These are phyloP conservation scores for Platorchestia sp. DNA, from an alignment of 1,140 invertebrate genomes.

Conservation along the genomic window DNA sequence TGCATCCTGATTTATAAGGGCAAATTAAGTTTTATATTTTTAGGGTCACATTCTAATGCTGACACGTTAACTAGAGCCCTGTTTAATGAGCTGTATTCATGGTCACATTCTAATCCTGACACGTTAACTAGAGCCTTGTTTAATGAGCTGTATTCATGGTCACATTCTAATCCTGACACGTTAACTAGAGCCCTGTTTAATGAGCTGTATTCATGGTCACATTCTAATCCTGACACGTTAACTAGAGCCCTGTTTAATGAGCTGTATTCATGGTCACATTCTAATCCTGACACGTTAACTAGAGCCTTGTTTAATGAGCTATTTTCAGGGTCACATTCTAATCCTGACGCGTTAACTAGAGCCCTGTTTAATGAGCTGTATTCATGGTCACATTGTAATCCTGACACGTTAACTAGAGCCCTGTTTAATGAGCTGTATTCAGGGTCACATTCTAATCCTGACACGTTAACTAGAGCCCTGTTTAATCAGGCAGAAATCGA, in stretches of 20 bases:
- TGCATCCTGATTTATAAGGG: no score
- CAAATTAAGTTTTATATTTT: no score
- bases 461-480: neutral
- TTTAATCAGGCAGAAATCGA: constrained; percentile 30
- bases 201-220: neutral
- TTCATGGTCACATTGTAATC: neutral
- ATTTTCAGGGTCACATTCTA: neutral
- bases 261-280: neutral
- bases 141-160: no score
- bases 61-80: neutral
- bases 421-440: neutral
- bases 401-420: neutral
- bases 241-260: neutral
- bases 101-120: neutral
- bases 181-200: neutral
- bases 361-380: neutral
- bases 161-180: no score
- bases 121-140: neutral
- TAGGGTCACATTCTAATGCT: neutral
- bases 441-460: neutral
- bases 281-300: neutral
- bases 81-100: neutral
- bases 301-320: neutral
- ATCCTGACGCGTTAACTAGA: neutral
- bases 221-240: neutral